Percentiles rank a stretch among this genome's conserved stretches.
phyloP scores from a whole-genome alignment of 1,140 invertebrate species.

The Dendroctonus valens region DNA sequence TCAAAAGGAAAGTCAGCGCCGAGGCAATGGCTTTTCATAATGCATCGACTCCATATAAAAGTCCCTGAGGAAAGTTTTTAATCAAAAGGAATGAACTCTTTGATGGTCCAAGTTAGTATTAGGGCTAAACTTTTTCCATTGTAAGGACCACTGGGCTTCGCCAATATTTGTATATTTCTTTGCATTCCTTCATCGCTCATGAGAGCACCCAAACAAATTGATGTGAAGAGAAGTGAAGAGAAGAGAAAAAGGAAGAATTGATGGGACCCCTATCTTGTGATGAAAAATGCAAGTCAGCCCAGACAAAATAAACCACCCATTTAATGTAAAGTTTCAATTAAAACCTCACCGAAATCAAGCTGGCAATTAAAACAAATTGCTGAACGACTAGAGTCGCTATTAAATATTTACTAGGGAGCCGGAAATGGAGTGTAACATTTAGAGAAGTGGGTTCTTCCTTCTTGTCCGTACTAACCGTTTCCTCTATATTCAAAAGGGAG shows the following conservation, averaged over 20 bases:
- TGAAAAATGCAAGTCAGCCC: too few species aligned
- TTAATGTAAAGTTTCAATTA: background rate
- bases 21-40: constrained; percentile 13
- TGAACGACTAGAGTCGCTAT: background rate
- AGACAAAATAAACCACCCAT: background rate
- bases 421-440: constrained; percentile 5
- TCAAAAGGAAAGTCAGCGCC: constrained; percentile 10
- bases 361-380: background rate
- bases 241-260: too few species aligned
- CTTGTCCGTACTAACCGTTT: background rate
- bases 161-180: background rate
- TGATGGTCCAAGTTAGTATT: constrained; percentile 3
- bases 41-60: constrained; percentile 12
- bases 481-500: background rate
- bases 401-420: constrained; percentile 8
- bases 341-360: background rate
- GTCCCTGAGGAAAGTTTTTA: constrained; percentile 10
- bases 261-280: too few species aligned
- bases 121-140: background rate
- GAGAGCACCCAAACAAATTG: too few species aligned
- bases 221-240: too few species aligned
- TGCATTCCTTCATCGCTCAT: background rate
- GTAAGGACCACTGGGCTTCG: background rate
- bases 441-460: constrained; percentile 19
- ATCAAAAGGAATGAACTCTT: constrained; percentile 15